Percentiles rank a stretch among this genome's conserved stretches.
phyloP scores from a whole-genome alignment of 2,888 invertebrate species.

The Choristoneura rosaceana region DNA sequence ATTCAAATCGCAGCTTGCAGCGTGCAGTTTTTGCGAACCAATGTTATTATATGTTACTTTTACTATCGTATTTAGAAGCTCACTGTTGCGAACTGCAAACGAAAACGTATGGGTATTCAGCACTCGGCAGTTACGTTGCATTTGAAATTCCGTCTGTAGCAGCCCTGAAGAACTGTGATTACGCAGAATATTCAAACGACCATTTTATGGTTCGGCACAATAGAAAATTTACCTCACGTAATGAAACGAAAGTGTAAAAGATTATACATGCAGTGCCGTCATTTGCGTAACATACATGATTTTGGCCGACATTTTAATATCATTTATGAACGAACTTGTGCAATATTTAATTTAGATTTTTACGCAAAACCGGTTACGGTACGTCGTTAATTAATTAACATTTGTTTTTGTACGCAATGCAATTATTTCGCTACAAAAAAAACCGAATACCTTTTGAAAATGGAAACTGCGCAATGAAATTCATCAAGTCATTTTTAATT shows the following conservation, averaged over 20 bases:
- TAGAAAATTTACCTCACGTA: constrained; percentile 50
- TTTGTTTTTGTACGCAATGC: not conserved
- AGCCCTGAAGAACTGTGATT: not conserved
- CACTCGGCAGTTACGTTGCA: too few species aligned
- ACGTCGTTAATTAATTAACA: constrained; percentile 17
- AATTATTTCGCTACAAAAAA: not conserved
- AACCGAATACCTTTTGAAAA: not conserved
- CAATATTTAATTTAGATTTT: constrained; percentile 34
- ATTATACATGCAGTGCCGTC: constrained; percentile 57
- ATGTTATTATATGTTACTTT: too few species aligned
- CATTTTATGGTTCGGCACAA: constrained; percentile 44
- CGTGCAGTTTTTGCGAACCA: too few species aligned
- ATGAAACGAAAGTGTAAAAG: constrained; percentile 65
- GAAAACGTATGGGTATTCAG: too few species aligned
- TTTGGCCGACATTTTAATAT: constrained; percentile 46
- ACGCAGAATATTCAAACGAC: constrained; percentile 21
- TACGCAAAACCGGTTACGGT: constrained; percentile 23
- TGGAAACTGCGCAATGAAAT: not conserved
- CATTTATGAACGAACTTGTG: constrained; percentile 32
- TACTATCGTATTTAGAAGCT: too few species aligned
- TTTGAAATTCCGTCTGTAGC: too few species aligned
- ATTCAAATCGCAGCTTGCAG: too few species aligned
- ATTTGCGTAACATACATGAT: constrained; percentile 56
- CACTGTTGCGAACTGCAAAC: too few species aligned
- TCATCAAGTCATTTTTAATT: not conserved